Evolutionary conservation across 2,888 invertebrate species (phyloP).

Genomic region (Parochlus steinenii): DNA sequence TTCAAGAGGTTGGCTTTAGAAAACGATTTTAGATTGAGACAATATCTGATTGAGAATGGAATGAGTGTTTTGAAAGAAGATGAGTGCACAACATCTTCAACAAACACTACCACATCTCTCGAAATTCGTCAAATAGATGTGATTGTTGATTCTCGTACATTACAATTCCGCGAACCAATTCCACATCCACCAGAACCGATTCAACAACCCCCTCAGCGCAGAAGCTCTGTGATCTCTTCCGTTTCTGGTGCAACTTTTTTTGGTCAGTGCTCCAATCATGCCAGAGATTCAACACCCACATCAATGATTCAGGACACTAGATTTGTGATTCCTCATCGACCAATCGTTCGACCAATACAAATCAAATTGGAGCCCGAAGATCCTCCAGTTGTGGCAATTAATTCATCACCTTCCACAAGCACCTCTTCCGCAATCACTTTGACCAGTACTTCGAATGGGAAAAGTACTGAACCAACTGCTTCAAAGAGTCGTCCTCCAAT

Average conservation of each 20-base stretch:
- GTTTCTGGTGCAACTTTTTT: conserved; percentile 1
- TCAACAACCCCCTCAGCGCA: not conserved
- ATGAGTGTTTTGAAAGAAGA: conserved; percentile 6
- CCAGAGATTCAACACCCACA: too few species aligned
- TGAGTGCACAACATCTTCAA: not conserved
- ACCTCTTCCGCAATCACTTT: too few species aligned
- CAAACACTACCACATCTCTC: not conserved
- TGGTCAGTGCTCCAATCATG: not conserved
- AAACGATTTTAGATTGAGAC: conserved; percentile 16
- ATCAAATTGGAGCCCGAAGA: conserved; percentile 8
- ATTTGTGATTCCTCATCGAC: conserved; percentile 1
- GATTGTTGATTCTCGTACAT: conserved; percentile 2
- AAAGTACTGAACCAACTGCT: too few species aligned
- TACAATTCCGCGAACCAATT: not conserved
- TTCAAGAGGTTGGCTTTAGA: conserved; percentile 17
- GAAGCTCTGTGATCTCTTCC: conserved; percentile 7
- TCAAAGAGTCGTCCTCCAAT: too few species aligned
- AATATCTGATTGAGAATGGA: conserved; percentile 18
- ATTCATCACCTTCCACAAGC: too few species aligned
- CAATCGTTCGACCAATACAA: conserved; percentile 9
- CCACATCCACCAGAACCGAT: not conserved
- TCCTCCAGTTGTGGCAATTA: too few species aligned
- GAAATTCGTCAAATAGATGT: conserved; percentile 12
- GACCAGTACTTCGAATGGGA: too few species aligned
- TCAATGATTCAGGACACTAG: too few species aligned